Base-by-base conservation (phyloP, 1,140 invertebrate species). In the Ceratina japonica region DNA sequence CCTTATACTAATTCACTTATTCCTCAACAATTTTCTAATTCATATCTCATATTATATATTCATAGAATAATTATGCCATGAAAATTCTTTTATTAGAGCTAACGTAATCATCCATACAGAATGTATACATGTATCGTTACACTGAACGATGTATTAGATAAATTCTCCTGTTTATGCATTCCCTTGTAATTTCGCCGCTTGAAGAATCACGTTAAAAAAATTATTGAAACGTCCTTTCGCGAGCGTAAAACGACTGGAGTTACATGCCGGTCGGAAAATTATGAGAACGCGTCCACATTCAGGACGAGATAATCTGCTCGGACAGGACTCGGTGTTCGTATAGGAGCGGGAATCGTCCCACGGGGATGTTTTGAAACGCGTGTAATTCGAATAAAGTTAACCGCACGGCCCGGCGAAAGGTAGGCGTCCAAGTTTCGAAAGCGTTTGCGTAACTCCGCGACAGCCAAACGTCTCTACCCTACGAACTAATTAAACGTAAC, bases 341-440 rank as follows among this genome's bases (percentile, higher is more conserved):
- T 15, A 51, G 31, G 22, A 12, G 18, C 7, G 15, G 13, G 20
- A 18, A 44, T 44, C 0, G 13, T 73, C 68, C 77, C 66, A n/a
- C 27, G 58, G 37, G 77, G 56, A 76, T 49, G 73, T 69, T 79
- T 65, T 80, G 82, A 84, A 84, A 84, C 72, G 82, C 81, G 59
- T 71, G 66, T 84, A 84, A 84, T 84, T 58, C 78, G 72, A 18
- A 37, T 65, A 69, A 84, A 72, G 64, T 83, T 80, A 74, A 72
- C 69, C 37, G 37, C 5, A 62, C 62, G 63, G 61, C 74, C 58
- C 37, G 58, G 12, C 73, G 71, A 80, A 76, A 84, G 73, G 37
- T 44, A 77, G 72, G 37, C 62, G 63, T 63, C 22, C 74, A 81
- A 85, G 82, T 84, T 85, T 84, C 63, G 62, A 75, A 82, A 84